phyloP scores from a whole-genome alignment of 92 coral and sea anemone genomes.

The Epizoanthus scotinus region DNA sequence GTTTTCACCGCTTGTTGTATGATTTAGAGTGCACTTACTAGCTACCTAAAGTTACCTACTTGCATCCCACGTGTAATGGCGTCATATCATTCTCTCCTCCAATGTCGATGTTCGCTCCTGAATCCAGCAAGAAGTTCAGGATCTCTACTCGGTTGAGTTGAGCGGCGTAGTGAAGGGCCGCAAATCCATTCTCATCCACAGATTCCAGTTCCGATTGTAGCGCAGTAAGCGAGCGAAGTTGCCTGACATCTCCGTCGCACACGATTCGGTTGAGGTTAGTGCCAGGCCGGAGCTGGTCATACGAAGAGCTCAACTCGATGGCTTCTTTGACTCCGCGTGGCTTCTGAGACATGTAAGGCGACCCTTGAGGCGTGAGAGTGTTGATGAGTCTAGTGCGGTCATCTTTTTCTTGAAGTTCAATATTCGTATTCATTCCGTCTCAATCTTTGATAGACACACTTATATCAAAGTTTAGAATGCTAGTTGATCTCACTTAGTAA shows the following conservation, averaged over 20 bases:
- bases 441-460: neutral
- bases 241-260: constrained; percentile 2
- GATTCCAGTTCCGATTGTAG: constrained; percentile 17
- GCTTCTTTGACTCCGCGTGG: constrained; percentile 16
- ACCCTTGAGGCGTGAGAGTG: neutral
- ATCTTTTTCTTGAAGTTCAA: neutral
- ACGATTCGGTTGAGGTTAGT: constrained; percentile 26
- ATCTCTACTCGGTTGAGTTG: constrained; percentile 50
- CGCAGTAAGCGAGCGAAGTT: neutral
- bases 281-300: neutral
- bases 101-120: constrained; percentile 53
- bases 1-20: no score
- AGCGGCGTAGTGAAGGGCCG: constrained; percentile 73
- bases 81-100: constrained; percentile 52
- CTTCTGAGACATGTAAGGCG: neutral
- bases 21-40: constrained; percentile 26
- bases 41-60: no score
- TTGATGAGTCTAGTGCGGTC: neutral
- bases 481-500: neutral
- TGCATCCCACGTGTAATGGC: constrained; percentile 70
- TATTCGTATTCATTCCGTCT: neutral
- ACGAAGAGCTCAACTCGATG: neutral
- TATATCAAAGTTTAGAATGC: neutral
- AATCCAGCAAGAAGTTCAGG: constrained; percentile 38
- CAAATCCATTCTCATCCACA: constrained; percentile 59